Evolutionary conservation across 2,888 invertebrate genomes (phyloP), one percentile per base, ranked within the genome.

Genomic region (Phaedon cochleariae): DNA sequence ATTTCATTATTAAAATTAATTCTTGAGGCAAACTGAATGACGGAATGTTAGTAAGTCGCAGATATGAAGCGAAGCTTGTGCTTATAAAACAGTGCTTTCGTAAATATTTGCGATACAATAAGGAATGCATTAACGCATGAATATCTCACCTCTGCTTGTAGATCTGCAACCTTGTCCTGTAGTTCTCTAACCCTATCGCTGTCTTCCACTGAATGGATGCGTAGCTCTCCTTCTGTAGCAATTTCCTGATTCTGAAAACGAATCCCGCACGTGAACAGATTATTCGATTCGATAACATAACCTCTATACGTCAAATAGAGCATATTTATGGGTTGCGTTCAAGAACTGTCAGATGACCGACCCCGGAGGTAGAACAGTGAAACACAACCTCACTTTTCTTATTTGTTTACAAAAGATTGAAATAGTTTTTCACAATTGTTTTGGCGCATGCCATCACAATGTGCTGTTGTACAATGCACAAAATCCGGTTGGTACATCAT

Each of bases 161-260:
- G 87, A 83, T 96, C 96, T 37, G 93, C 94, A 70, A 97, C 92
- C 84, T 94, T 94, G 84, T 96, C 96, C 83, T 96, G 96, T 68
- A 97, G 86, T 76, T 96, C 96, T 65, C 95, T 90, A 22, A 95
- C 93, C 77, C 92, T 89, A 72, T 95, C 95, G 58, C 92, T 92
- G 78, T 95, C 94, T 67, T 93, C 94, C 76, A 92, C 87, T 7
- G 85, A 85, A 82, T 93, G 94, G 74, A 92, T 93, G 68, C 95
- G 88, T 59, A 97, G 86, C 83, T 96, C 96, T 2, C 96, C 96
- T 82, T 96, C 96, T 0, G 97, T 94, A 22, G 95, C 88, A 88
- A 97, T 92, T 84, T 97, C 97, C 83, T 97, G 96, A 82, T 95
- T 96, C 96, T 97, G 82, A 34, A 85, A 83, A 62, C 64, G 63